Evolutionary conservation across 2,113 vertebrate genomes (phyloP), one percentile per base, ranked within the genome.

Genomic region (Hydrochoerus hydrochaeris): DNA sequence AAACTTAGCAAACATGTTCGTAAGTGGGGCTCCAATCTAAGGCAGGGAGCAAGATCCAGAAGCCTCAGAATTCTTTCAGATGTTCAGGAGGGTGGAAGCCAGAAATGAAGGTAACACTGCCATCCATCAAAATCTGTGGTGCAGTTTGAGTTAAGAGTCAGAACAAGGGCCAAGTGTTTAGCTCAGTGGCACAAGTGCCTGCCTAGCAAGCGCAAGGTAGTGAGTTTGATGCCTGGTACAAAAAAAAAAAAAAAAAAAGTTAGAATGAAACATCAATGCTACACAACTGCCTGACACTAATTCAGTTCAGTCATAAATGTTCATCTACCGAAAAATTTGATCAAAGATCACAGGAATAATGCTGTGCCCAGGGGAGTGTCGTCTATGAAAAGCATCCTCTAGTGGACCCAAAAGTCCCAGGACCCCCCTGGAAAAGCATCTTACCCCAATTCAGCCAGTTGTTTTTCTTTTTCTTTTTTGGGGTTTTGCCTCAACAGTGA

Each of bases 331-430:
- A 26, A 80, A 90, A 49, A 49, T 9, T 17, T 57, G 35, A 78
- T 69, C 5, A 35, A 38, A 73, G 75, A 20, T 69, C 63, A 9
- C 30, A 73, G 69, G 67, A 78, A 82, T 60, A 41, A 57, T 26
- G 57, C 57, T 44, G 11, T 16, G 63, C 60, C 75, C 52, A 24
- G 52, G 41, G 85, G 81, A 84, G 28, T 41, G 38, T 14, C 52
- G 30, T 58, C 60, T 10, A 10, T 22, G 52, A 73, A 85, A 62
- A 83, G 67, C 30, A 91, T 62, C 95, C 95, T 67, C 90, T 95
- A 73, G 92, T 94, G 88, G 94, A 41, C 54, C 57, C 19, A 69
- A 85, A 57, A 41, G 46, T 81, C 77, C 38, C 1, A 3, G 13
- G 69, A 63, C 67, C 78, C 73, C 44, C 35, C 35, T 38, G 24